These are phyloP conservation scores for Heteractis magnifica DNA, from an alignment of 92 coral and sea anemone genomes.

Conservation along the genomic window DNA sequence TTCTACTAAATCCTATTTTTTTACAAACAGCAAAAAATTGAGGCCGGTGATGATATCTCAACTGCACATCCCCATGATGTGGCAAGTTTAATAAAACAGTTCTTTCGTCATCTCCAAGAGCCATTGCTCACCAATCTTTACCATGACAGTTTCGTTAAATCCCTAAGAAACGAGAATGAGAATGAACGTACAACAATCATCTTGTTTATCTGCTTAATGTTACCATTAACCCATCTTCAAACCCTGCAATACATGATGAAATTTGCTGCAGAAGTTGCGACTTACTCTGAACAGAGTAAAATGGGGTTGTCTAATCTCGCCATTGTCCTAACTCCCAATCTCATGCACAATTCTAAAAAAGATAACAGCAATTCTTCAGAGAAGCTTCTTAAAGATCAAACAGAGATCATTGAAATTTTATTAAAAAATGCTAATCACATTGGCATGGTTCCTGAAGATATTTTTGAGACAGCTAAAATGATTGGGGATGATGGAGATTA, in stretches of 20 bases:
- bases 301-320: slow-evolving; percentile 94
- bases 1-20: slow-evolving; percentile 4
- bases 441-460: slow-evolving; percentile 83
- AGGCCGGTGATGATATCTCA: slow-evolving; percentile 68
- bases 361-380: slow-evolving; percentile 77
- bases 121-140: slow-evolving; percentile 85
- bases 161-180: slow-evolving; percentile 69
- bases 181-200: slow-evolving; percentile 68
- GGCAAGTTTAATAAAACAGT: slow-evolving; percentile 92
- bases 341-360: slow-evolving; percentile 73
- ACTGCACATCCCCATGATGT: slow-evolving; percentile 94
- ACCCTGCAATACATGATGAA: slow-evolving; percentile 81
- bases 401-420: slow-evolving; percentile 70
- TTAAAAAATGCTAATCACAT: slow-evolving; percentile 79
- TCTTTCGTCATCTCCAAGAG: slow-evolving; percentile 92
- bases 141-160: slow-evolving; percentile 81
- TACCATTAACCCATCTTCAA: slow-evolving; percentile 79
- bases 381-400: slow-evolving; percentile 85
- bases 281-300: slow-evolving; percentile 75
- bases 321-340: slow-evolving; percentile 91
- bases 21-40: slow-evolving; percentile 71
- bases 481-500: slow-evolving; percentile 65
- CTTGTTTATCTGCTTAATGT: slow-evolving; percentile 72
- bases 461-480: slow-evolving; percentile 78
- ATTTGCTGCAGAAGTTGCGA: slow-evolving; percentile 87